Evolutionary conservation across 1,140 invertebrate genomes (phyloP), one percentile per base, ranked within the genome.

Genomic region (Liolophura sinensis): DNA sequence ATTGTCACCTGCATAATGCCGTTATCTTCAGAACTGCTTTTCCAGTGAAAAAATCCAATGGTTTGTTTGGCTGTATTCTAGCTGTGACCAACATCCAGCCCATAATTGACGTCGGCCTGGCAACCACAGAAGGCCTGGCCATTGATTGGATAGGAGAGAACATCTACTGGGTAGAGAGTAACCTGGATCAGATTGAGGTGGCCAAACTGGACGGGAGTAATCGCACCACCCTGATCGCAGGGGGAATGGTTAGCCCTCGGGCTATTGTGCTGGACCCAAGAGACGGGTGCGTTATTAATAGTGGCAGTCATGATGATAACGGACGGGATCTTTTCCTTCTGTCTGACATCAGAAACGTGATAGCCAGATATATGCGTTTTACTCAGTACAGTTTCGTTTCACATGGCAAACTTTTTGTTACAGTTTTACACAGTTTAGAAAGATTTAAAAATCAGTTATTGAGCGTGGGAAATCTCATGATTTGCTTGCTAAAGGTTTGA

Each of bases 91-190:
- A 93, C 73, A 92, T 95, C 59, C 89, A 93, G 78, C 89, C 91
- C 0, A 91, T 96, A 1, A 91, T 96, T 18, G 89, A 92, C 72
- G 91, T 90, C 47, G 94, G 94, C 0, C 82, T 96, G 49, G 89
- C 92, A 0, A 94, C 92, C 24, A 78, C 84, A 9, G 96, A 98
- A 83, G 96, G 96, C 15, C 93, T 98, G 69, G 94, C 96, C 0
- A 96, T 97, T 74, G 97, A 99, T 78, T 99, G 96, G 96, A 96
- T 96, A 0, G 93, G 94, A 69, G 92, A 94, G 75, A 98, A 98
- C 83, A 91, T 99, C 46, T 99, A 98, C 80, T 99, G 96, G 95
- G 82, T 95, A 1, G 93, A 95, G 82, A 92, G 90, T 76, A 92
- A 91, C 79, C 85, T 96, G 27, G 92, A 95, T 82, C 93, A 95